phyloP scores from a whole-genome alignment of 1,140 invertebrate genomes.

The Papilio dardanus region DNA sequence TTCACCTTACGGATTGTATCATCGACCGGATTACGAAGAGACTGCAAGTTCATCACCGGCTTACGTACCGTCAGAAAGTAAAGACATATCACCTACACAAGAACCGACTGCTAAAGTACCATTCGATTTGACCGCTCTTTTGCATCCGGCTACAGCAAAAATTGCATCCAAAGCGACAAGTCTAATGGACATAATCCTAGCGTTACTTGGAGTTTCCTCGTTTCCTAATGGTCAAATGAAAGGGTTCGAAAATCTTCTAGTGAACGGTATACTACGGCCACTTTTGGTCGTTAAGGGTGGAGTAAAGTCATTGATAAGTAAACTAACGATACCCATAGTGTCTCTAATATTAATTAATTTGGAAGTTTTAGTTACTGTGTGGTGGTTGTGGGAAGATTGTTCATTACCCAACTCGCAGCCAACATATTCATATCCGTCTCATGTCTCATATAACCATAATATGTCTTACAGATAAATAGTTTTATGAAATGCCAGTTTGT shows the following conservation, averaged over 20 bases:
- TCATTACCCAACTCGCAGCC: constrained; percentile 39
- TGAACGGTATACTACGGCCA: constrained; percentile 68
- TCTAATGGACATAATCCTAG: constrained; percentile 57
- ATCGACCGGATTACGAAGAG: neutral
- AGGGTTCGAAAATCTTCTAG: constrained; percentile 66
- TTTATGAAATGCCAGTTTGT: constrained; percentile 29
- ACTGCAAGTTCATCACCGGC: neutral
- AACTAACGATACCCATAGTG: constrained; percentile 67
- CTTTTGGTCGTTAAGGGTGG: constrained; percentile 61
- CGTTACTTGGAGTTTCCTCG: constrained; percentile 57
- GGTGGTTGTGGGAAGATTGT: constrained; percentile 79
- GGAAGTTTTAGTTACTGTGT: constrained; percentile 69
- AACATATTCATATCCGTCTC: constrained; percentile 28
- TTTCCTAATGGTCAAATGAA: constrained; percentile 52
- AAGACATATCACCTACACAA: neutral
- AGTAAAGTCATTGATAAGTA: constrained; percentile 70
- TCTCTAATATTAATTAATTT: constrained; percentile 70
- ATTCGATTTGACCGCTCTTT: constrained; percentile 40
- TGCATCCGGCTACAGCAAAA: constrained; percentile 58
- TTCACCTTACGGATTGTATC: constrained; percentile 11
- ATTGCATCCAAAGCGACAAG: constrained; percentile 60
- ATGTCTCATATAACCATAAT: constrained; percentile 49
- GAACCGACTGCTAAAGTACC: neutral
- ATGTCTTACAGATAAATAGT: constrained; percentile 30
- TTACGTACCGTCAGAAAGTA: neutral